Evolutionary conservation across 2,113 vertebrate species (phyloP).

Genomic region (Xyliphius kryptos): DNA sequence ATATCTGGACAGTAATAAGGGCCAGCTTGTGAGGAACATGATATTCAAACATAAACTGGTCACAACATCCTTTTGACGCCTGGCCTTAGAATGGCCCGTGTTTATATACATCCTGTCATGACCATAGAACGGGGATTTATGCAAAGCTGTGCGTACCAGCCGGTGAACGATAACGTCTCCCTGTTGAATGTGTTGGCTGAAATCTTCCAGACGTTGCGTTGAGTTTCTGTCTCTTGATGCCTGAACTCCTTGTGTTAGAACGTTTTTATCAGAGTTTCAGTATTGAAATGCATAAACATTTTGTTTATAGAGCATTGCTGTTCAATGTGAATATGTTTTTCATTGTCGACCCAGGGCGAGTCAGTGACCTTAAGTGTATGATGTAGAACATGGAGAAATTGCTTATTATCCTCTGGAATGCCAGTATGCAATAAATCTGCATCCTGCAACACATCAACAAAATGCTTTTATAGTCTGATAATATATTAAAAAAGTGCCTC

Average conservation of each 20-base stretch:
- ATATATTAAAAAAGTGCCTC: no score
- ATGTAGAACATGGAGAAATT: neutral
- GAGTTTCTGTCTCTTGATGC: no score
- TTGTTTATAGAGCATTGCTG: neutral
- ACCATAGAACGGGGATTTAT: conserved; percentile 10
- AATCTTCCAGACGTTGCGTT: conserved; percentile 18
- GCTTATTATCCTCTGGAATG: conserved; percentile 6
- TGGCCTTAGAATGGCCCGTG: conserved; percentile 5
- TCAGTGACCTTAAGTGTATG: neutral
- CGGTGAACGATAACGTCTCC: conserved; percentile 10
- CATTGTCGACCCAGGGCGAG: neutral
- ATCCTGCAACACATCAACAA: neutral
- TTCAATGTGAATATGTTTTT: neutral
- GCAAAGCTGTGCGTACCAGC: conserved; percentile 15
- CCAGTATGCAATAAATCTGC: neutral
- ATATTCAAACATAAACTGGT: conserved; percentile 6
- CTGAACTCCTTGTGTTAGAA: no score
- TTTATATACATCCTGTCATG: conserved; percentile 18
- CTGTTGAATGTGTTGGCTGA: conserved; percentile 22
- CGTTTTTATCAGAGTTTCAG: no score
- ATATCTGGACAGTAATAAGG: no score
- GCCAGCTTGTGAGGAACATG: neutral
- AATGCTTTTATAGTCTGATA: no score
- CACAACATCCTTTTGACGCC: neutral
- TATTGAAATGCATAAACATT: no score